Base-by-base conservation (phyloP, 2,888 invertebrate species). In the Platerodrilus igneus region DNA sequence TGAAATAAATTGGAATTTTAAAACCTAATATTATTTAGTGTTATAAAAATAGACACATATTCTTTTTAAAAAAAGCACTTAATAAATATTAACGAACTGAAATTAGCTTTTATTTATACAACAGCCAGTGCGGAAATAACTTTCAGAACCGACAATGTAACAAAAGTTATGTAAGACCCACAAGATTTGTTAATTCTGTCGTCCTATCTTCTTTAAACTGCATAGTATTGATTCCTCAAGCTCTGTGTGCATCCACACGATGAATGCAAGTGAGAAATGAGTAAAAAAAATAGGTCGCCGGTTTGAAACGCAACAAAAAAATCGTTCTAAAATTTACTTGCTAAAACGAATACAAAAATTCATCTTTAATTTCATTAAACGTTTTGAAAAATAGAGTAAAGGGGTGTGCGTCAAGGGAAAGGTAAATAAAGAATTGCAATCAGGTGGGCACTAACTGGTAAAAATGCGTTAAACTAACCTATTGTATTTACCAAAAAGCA, bases 171-270 rank as follows among this genome's bases (percentile, higher is more conserved):
- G 28, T 41, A 37, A 31, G 31, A 35, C 41, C 11, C 15, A 30
- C 20, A 16, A 32, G 35, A 36, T 39, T 35, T 35, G 32, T 19
- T 34, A 31, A 30, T 22, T 22, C 27, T 50, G 47, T 52, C 41
- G 59, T 56, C 47, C 55, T 58, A 63, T 63, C 63, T 53, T 60
- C 64, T 64, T 64, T 64, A 64, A 64, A 60, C 51, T 62, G 62
- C 64, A 60, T 52, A 53, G 61, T 64, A 64, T 64, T 64, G 64
- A 64, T 64, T 63, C 56, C 47, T 50, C 52, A 26, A 46, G 53
- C 48, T 47, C 46, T 47, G 44, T 54, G 55, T 59, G 57, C 58
- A 58, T 57, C 59, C 51, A 53, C 55, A 40, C 36, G 44, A n/a
- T n/a, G n/a, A n/a, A n/a, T n/a, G n/a, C n/a, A n/a, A n/a, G n/a